These are phyloP conservation scores for Anser brachyrhynchus DNA, from an alignment of 2,113 vertebrate genomes.

Conservation along the genomic window DNA sequence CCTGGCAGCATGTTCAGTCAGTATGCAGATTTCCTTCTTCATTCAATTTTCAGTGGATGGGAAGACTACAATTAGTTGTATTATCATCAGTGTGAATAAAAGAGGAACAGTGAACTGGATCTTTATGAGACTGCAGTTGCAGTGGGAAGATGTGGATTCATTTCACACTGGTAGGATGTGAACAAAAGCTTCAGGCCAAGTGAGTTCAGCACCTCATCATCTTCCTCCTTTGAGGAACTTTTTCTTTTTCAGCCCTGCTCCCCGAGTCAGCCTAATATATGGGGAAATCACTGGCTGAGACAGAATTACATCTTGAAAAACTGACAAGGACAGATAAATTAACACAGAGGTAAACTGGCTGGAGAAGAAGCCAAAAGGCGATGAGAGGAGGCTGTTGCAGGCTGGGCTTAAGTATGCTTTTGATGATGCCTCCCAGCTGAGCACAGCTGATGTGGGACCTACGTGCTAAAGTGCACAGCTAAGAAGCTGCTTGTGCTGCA, in stretches of 20 bases:
- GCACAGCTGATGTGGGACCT: not conserved
- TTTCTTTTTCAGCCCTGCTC: not conserved
- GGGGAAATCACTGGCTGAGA: not conserved
- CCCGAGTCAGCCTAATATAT: not conserved
- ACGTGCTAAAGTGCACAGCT: not conserved
- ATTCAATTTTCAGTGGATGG: slow-evolving; percentile 55
- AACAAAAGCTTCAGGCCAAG: not conserved
- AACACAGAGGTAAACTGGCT: not conserved
- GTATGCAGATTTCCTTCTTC: slow-evolving; percentile 56
- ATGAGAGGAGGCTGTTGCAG: not conserved
- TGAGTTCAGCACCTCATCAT: not conserved
- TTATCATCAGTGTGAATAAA: slow-evolving; percentile 45
- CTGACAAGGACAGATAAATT: not conserved
- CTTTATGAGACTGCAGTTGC: not conserved
- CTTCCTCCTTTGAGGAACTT: not conserved
- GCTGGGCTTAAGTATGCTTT: not conserved
- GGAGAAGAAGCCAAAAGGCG: not conserved
- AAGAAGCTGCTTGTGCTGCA: not conserved
- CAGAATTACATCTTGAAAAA: not conserved
- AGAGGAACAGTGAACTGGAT: slow-evolving; percentile 38
- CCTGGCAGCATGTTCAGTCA: slow-evolving; percentile 52
- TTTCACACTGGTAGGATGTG: not conserved
- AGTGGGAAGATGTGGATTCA: not conserved
- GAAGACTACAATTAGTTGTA: slow-evolving; percentile 64
- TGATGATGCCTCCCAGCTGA: not conserved